These are phyloP conservation scores for Craseonycteris thonglongyai DNA, from an alignment of 2,113 vertebrate genomes.

Conservation along the genomic window DNA sequence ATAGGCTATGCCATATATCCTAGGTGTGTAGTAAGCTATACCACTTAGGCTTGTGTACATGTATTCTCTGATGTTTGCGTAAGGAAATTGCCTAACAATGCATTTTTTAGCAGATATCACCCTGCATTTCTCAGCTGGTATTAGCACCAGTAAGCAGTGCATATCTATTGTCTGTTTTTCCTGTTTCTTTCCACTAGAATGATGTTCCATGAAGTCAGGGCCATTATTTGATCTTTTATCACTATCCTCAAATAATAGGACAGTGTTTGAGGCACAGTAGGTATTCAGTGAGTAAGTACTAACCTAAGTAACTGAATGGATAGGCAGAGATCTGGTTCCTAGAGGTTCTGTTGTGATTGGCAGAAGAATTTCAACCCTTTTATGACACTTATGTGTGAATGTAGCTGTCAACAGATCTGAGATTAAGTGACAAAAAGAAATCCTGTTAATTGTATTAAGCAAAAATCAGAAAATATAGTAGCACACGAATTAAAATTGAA, in stretches of 20 bases:
- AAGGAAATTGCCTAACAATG: too few species aligned
- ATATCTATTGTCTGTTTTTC: not conserved
- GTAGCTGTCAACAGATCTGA: not conserved
- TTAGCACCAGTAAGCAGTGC: not conserved
- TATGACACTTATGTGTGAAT: not conserved
- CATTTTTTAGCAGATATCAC: not conserved
- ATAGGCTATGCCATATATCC: too few species aligned
- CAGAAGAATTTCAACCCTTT: not conserved
- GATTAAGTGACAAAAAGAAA: not conserved
- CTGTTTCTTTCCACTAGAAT: not conserved
- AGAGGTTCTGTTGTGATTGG: not conserved
- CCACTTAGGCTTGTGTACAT: too few species aligned
- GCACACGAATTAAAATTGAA: too few species aligned
- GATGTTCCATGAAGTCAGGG: not conserved
- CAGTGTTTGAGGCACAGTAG: not conserved
- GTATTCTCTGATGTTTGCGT: too few species aligned
- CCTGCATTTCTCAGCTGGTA: not conserved
- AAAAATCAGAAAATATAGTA: not conserved
- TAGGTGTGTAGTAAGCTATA: too few species aligned
- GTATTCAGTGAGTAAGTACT: not conserved
- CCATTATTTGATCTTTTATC: not conserved
- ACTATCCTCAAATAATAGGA: not conserved
- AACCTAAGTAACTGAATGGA: not conserved
- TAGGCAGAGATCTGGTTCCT: not conserved
- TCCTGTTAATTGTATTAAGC: not conserved